A percentile compares a stretch with the other conserved stretches of the same genome.
These are phyloP conservation scores for Taurulus bubalis DNA, from an alignment of 2,113 vertebrate genomes.

Conservation along the genomic window DNA sequence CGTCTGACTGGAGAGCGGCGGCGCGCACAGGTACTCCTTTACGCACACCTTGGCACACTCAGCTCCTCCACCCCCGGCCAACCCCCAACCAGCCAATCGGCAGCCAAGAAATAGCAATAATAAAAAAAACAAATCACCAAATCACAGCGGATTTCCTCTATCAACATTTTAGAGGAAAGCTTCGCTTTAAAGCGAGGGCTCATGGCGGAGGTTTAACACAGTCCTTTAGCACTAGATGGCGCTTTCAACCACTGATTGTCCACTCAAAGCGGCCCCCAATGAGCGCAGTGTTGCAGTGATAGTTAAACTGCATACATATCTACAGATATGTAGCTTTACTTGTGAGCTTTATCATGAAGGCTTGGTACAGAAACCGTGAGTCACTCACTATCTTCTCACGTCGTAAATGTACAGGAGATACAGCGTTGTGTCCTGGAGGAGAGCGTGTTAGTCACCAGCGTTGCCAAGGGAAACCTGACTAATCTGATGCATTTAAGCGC, in stretches of 20 bases:
- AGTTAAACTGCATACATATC: background rate
- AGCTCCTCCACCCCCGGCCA: constrained; percentile 1
- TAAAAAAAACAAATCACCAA: background rate
- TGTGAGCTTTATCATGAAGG: background rate
- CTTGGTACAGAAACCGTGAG: constrained; percentile 13
- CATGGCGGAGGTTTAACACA: background rate
- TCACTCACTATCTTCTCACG: constrained; percentile 8
- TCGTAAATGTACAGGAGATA: background rate
- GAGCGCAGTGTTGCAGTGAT: background rate
- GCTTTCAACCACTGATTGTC: constrained; percentile 28
- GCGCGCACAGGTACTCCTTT: constrained; percentile 4
- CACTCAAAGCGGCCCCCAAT: background rate
- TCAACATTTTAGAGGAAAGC: too few relatives aligned
- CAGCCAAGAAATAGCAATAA: background rate
- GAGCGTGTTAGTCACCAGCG: constrained; percentile 12
- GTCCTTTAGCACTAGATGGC: constrained; percentile 53
- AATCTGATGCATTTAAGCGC: background rate
- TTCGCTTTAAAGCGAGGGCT: fast-evolving
- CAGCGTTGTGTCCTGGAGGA: background rate
- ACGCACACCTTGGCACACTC: constrained; percentile 17
- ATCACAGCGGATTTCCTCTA: background rate
- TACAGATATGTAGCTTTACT: background rate
- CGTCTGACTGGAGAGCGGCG: constrained; percentile 9
- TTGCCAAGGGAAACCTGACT: background rate
- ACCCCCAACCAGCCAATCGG: constrained; percentile 10